Evolutionary conservation across 2,888 invertebrate species (phyloP).

Genomic region (Hedychridium roseum): DNA sequence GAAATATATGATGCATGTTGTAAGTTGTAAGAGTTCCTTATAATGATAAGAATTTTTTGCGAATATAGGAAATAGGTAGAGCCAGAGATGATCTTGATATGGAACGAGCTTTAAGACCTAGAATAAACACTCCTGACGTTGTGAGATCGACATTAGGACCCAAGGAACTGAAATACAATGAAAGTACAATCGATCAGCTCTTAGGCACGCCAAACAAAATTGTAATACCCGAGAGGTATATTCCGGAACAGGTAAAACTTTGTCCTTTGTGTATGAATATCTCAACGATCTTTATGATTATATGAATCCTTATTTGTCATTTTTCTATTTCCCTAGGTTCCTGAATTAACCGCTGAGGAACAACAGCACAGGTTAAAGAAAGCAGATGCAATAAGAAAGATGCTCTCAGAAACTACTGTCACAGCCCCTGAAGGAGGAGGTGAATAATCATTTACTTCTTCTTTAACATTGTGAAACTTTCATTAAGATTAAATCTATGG

Average conservation of each 20-base stretch:
- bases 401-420: constrained; percentile 79
- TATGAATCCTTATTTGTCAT: background rate
- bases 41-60: no score
- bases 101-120: constrained; percentile 81
- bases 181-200: constrained; percentile 85
- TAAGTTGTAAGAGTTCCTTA: no score
- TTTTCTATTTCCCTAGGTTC: constrained; percentile 66
- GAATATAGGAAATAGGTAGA: constrained; percentile 66
- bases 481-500: no score
- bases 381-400: constrained; percentile 90
- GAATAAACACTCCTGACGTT: constrained; percentile 84
- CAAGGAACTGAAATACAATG: constrained; percentile 74
- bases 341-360: constrained; percentile 85
- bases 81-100: constrained; percentile 87
- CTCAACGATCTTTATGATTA: background rate
- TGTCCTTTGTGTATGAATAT: constrained; percentile 2
- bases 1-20: no score
- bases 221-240: constrained; percentile 89
- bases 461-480: background rate
- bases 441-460: constrained; percentile 18
- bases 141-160: constrained; percentile 81
- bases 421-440: constrained; percentile 58
- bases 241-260: constrained; percentile 79
- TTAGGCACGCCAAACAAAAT: constrained; percentile 90
- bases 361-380: constrained; percentile 84